These are phyloP conservation scores for Eulemur mongoz DNA, from an alignment of 2,797 vertebrate species.

Conservation along the genomic window DNA sequence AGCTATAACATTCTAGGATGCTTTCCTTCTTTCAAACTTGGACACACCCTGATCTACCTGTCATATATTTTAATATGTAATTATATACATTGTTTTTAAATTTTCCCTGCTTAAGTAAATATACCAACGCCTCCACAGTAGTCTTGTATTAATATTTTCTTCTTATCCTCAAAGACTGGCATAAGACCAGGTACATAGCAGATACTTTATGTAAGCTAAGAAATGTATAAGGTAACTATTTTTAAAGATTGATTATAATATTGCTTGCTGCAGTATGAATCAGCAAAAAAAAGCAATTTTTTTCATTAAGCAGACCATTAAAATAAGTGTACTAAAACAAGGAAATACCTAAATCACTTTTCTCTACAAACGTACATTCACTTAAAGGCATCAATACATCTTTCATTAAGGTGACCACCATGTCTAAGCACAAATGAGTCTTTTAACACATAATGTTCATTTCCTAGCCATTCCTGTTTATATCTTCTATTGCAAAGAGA, in stretches of 20 bases:
- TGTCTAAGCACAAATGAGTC: constrained; percentile 66
- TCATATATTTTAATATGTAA: constrained; percentile 37
- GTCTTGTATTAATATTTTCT: background rate
- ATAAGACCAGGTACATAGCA: background rate
- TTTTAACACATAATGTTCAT: background rate
- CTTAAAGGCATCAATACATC: constrained; percentile 62
- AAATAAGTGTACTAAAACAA: constrained; percentile 19
- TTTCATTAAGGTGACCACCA: constrained; percentile 48
- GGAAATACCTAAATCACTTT: constrained; percentile 68
- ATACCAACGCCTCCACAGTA: background rate
- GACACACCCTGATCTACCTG: constrained; percentile 1
- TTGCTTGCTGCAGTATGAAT: constrained; percentile 36
- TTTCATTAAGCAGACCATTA: constrained; percentile 37
- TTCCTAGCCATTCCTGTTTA: background rate
- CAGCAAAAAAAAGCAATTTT: background rate
- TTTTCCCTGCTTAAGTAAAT: background rate
- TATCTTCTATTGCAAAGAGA: background rate
- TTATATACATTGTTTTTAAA: background rate
- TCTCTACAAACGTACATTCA: constrained; percentile 66
- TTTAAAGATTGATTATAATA: constrained; percentile 46
- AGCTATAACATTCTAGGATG: background rate
- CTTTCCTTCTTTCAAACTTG: background rate
- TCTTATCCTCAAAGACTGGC: background rate
- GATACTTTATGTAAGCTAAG: background rate
- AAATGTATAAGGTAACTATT: constrained; percentile 31